Conservation (phyloP, 2,797 vertebrate genomes). For the Chromis chromis region DNA sequence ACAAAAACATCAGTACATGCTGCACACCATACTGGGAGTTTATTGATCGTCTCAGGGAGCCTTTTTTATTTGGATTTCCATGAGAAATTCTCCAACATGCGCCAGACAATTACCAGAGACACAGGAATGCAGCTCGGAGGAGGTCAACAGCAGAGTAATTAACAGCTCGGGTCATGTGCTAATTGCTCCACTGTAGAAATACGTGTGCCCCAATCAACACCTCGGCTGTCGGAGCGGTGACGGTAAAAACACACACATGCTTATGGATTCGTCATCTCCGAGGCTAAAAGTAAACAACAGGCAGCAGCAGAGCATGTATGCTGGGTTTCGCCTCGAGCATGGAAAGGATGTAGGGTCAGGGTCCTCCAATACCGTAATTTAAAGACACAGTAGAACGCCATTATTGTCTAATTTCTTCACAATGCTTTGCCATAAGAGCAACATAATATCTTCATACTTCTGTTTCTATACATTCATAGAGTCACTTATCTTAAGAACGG, state of each 20-base stretch:
- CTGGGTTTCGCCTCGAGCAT: not conserved
- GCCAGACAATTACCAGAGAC: not conserved
- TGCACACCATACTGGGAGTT: not conserved
- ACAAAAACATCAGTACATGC: not conserved
- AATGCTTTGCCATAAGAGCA: no score
- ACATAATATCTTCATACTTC: no score
- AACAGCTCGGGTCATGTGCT: conserved; percentile 77
- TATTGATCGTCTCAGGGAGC: not conserved
- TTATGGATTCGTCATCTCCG: not conserved
- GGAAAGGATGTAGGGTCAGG: conserved; percentile 1
- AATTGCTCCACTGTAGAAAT: conserved; percentile 70
- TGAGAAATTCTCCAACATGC: not conserved
- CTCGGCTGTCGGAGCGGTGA: conserved; percentile 13
- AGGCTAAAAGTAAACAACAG: not conserved
- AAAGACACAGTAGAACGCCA: no score
- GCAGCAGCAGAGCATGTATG: not conserved
- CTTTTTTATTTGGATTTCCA: not conserved
- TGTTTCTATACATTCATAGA: no score
- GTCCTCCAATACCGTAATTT: not conserved
- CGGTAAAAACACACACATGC: not conserved
- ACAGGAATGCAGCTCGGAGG: not conserved
- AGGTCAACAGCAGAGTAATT: conserved; percentile 72
- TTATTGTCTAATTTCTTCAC: no score
- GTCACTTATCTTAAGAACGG: no score
- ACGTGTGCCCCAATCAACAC: conserved; percentile 74